Conservation (phyloP, 2,797 vertebrate genomes). For the Falco novaeseelandiae region DNA sequence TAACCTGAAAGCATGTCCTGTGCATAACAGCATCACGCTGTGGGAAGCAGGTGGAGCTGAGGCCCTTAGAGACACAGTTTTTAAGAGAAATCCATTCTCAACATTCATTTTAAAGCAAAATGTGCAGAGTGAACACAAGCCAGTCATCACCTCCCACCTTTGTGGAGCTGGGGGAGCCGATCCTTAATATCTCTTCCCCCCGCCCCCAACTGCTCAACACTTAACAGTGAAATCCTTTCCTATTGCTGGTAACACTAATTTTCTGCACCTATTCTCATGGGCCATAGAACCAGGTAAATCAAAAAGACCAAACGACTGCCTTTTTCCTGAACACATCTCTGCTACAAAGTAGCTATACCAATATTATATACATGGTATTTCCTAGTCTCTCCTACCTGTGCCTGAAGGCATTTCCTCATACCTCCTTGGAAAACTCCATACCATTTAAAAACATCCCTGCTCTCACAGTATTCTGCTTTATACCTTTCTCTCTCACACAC, state of each 20-base stretch:
- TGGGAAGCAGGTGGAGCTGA: not conserved
- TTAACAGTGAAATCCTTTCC: not conserved
- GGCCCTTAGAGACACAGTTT: not conserved
- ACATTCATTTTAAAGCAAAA: not conserved
- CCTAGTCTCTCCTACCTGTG: not conserved
- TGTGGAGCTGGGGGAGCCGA: not conserved
- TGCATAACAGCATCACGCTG: not conserved
- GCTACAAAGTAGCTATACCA: not conserved
- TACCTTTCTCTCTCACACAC: not conserved
- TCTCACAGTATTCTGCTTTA: not conserved
- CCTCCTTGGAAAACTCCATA: not conserved
- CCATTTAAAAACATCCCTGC: not conserved
- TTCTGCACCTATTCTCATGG: not conserved
- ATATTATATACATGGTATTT: not conserved
- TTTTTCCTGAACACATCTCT: not conserved
- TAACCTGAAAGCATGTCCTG: not conserved
- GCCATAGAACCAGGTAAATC: not conserved
- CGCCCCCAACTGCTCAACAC: not conserved
- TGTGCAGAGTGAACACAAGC: not conserved
- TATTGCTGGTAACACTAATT: not conserved
- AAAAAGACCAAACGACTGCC: not conserved
- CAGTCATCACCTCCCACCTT: not conserved
- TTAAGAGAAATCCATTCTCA: not conserved
- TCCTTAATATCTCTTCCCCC: not conserved
- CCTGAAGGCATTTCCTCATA: conserved; percentile 29